These are phyloP conservation scores for Aporrectodea caliginosa DNA, from an alignment of 1,140 invertebrate genomes.

Conservation along the genomic window DNA sequence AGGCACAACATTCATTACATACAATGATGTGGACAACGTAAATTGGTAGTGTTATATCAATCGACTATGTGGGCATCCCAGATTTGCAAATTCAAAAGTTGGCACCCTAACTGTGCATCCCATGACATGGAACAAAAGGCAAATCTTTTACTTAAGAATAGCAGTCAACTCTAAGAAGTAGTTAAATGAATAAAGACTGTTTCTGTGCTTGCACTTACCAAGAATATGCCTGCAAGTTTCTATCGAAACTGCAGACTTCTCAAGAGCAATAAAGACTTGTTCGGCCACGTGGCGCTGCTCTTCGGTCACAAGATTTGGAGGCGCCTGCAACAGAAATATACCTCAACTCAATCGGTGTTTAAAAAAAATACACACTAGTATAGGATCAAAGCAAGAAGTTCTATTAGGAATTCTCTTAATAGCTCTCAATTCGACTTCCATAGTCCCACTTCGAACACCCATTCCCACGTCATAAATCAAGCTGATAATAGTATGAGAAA, in stretches of 20 bases:
- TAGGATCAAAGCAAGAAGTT: too few relatives aligned
- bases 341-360: too few relatives aligned
- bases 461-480: too few relatives aligned
- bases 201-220: slow-evolving; percentile 53
- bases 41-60: too few relatives aligned
- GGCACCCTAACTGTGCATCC: neutral
- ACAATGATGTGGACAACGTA: too few relatives aligned
- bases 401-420: too few relatives aligned
- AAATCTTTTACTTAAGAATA: slow-evolving; percentile 5
- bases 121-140: neutral
- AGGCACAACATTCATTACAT: too few relatives aligned
- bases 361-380: too few relatives aligned
- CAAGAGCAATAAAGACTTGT: slow-evolving; percentile 72
- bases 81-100: neutral
- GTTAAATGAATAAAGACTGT: slow-evolving; percentile 1
- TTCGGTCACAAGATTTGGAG: slow-evolving; percentile 71
- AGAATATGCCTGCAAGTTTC: slow-evolving; percentile 74
- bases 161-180: slow-evolving; percentile 14
- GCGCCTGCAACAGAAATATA: slow-evolving; percentile 64
- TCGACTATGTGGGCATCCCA: too few relatives aligned
- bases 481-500: too few relatives aligned
- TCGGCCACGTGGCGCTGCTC: slow-evolving; percentile 76
- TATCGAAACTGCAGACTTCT: slow-evolving; percentile 77
- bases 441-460: too few relatives aligned
- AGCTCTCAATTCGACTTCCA: too few relatives aligned